A percentile compares a stretch with the other conserved stretches of the same genome.
Evolutionary conservation across 2,113 vertebrate genomes (phyloP).

Genomic region (Camelus bactrianus): DNA sequence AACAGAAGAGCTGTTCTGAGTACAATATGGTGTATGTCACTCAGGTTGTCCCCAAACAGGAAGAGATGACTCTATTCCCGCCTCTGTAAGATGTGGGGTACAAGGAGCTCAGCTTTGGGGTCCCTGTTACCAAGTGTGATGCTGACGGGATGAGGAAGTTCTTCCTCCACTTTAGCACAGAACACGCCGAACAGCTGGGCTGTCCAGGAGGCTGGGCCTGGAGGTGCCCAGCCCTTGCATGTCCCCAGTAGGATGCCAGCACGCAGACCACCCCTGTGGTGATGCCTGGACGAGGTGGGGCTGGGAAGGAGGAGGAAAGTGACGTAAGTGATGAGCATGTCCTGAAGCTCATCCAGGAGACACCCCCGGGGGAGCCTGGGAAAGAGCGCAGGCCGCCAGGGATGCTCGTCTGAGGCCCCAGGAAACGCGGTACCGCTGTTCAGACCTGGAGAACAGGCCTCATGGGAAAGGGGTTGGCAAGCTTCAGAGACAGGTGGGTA

Average conservation of each 20-base stretch:
- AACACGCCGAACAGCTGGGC: neutral
- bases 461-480: fast-evolving
- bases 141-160: neutral
- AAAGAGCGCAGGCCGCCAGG: no score
- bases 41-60: neutral
- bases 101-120: neutral
- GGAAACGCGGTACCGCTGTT: fast-evolving
- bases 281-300: neutral
- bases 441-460: neutral
- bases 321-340: neutral
- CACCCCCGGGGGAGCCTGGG: neutral
- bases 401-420: neutral
- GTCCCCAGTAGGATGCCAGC: no score
- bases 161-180: no score
- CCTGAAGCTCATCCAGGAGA: neutral
- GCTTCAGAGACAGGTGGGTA: neutral
- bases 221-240: no score
- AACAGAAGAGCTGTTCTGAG: neutral
- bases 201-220: no score
- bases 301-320: neutral
- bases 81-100: neutral
- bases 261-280: fast-evolving
- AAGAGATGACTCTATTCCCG: neutral
- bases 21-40: fast-evolving
- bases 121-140: neutral